These are phyloP conservation scores for Eueremaeus valkanovi DNA, from an alignment of 2,888 invertebrate genomes.

Conservation along the genomic window DNA sequence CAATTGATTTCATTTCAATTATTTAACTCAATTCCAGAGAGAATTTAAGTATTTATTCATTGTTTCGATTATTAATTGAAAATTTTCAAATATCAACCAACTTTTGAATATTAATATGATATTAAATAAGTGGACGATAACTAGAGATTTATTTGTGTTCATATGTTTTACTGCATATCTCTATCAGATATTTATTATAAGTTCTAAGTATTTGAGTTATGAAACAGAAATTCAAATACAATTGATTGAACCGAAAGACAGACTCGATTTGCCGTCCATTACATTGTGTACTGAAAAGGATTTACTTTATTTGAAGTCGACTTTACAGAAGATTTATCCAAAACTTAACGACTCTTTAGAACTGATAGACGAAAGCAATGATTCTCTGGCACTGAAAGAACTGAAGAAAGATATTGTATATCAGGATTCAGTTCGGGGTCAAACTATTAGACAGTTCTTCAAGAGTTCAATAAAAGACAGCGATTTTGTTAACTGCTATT, in stretches of 20 bases:
- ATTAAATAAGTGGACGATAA: not conserved
- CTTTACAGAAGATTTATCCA: not conserved
- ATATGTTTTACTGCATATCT: not conserved
- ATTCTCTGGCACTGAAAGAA: not conserved
- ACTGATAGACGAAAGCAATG: not conserved
- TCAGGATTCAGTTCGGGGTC: not conserved
- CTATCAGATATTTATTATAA: not conserved
- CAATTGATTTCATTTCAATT: no score
- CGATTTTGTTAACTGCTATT: not conserved
- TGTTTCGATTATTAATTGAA: no score
- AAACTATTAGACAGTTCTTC: not conserved
- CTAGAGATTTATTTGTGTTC: not conserved
- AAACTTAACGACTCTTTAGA: not conserved
- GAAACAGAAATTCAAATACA: slow-evolving; percentile 1
- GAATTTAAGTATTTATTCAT: no score
- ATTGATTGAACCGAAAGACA: not conserved
- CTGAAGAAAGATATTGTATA: not conserved
- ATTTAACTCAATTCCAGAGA: no score
- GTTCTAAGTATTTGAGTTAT: not conserved
- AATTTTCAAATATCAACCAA: no score
- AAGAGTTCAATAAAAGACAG: not conserved
- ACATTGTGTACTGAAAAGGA: not conserved
- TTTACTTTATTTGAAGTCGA: not conserved
- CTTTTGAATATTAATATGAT: no score
- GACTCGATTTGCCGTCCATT: not conserved